Base-by-base conservation (phyloP, 37 sponge, comb jelly and placozoan genomes). In the Cladorhizidae sp. region DNA sequence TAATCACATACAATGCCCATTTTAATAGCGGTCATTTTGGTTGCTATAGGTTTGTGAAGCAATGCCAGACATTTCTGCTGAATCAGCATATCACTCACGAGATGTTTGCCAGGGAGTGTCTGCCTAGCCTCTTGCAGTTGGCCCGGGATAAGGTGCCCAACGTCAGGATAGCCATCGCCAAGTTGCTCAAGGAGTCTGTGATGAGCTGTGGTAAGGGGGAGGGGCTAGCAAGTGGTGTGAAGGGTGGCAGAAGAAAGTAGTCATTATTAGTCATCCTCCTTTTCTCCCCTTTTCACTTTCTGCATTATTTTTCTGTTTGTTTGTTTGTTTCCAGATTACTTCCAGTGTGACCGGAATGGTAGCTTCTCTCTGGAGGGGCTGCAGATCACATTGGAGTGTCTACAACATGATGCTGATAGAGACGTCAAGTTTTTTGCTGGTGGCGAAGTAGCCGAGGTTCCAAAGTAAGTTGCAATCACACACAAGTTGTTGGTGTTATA, bases 391-490 rank as follows among this genome's bases (percentile, higher is more conserved):
- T 57, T 80, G 49, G 77, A 78, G 80, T 29, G 42, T 31, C 88
- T 92, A 6, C 83, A 80, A 45, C 38, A 69, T 25, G 92, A 92
- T 61, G 40, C 18, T 1, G 92, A 92, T 33, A 68, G 75, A 11
- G 92, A 92, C 45, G 92, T 92, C 35, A 80, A 80, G 23, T 92
- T 68, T 68, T 83, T 84, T 76, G 84, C 92, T 5, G 92, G 92
- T 14, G 88, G 82, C 31, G 73, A 81, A 12, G 78, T 50, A 23
- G 14, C 14, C 1, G 64, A 37, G 57, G 76, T 41, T 35, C 77
- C 52, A 54, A 68, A 72, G 49, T 52, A 25, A 7, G 52, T 17
- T 26, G 29, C 7, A 45, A 45, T 45, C 49, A 9, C 49, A 45
- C 49, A 15, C 28, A 23, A 28, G 65, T 7, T 45, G 45, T 29